Conservation (phyloP, 2,797 vertebrate species). For the Buceros bicornis region DNA sequence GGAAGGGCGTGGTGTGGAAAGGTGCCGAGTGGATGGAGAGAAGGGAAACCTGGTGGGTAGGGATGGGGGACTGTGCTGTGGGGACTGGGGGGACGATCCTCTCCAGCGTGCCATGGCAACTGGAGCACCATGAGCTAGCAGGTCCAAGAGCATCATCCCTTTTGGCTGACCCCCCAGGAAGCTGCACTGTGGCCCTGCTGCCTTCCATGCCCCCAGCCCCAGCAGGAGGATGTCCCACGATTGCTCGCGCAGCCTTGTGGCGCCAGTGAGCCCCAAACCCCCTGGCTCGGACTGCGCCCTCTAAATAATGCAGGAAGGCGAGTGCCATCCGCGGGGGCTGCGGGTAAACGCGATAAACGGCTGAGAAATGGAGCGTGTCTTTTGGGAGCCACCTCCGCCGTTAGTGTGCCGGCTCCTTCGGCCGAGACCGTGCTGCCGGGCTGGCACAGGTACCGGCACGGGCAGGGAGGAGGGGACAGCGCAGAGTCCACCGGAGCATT, state of each 20-base stretch:
- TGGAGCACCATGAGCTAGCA: rapidly evolving
- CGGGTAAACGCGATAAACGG: constrained; percentile 35
- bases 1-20: background rate
- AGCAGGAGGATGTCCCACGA: background rate
- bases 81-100: rapidly evolving
- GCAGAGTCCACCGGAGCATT: constrained; percentile 15
- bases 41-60: background rate
- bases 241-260: background rate
- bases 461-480: background rate
- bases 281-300: background rate
- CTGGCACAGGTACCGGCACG: background rate
- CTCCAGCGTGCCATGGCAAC: rapidly evolving
- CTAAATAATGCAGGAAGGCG: constrained; percentile 38
- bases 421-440: background rate
- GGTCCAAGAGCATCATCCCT: background rate
- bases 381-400: background rate
- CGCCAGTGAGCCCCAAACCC: background rate
- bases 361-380: constrained; percentile 55
- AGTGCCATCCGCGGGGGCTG: background rate
- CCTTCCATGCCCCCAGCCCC: background rate
- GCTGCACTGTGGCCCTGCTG: rapidly evolving
- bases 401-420: background rate
- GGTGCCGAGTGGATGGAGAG: rapidly evolving
- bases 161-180: background rate
- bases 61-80: rapidly evolving